Percentiles rank a stretch among this genome's conserved stretches.
phyloP scores from a whole-genome alignment of 2,797 vertebrate genomes.

The Rhinichthys osculus region DNA sequence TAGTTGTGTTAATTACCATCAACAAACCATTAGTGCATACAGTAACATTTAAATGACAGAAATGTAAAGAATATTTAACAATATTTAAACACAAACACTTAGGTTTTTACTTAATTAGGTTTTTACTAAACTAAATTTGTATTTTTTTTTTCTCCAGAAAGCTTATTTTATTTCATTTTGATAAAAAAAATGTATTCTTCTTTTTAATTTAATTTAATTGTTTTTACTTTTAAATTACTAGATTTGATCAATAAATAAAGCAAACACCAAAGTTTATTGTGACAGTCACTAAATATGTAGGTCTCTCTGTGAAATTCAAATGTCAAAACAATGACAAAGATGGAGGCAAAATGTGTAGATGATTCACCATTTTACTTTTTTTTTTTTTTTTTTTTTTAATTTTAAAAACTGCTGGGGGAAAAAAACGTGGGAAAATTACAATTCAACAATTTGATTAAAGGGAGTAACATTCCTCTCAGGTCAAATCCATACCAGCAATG shows the following conservation, averaged over 20 bases:
- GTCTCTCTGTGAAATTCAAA: not conserved
- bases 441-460: no score
- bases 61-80: not conserved
- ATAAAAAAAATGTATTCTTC: no score
- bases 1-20: not conserved
- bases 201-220: no score
- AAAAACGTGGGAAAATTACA: slow-evolving; percentile 22
- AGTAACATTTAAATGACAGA: not conserved
- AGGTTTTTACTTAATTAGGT: no score
- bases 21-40: not conserved
- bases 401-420: slow-evolving; percentile 95
- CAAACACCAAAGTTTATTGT: not conserved
- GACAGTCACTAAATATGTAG: not conserved
- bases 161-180: no score
- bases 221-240: no score
- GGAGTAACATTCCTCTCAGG: not conserved
- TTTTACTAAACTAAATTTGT: no score
- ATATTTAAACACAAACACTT: not conserved
- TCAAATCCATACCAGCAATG: slow-evolving; percentile 75
- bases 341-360: slow-evolving; percentile 34
- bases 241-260: no score
- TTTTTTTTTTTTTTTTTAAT: slow-evolving; percentile 81
- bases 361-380: slow-evolving; percentile 78
- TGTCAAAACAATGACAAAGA: not conserved
- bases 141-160: no score